phyloP scores from a whole-genome alignment of 2,113 vertebrate genomes.

The Ceratotherium simum region DNA sequence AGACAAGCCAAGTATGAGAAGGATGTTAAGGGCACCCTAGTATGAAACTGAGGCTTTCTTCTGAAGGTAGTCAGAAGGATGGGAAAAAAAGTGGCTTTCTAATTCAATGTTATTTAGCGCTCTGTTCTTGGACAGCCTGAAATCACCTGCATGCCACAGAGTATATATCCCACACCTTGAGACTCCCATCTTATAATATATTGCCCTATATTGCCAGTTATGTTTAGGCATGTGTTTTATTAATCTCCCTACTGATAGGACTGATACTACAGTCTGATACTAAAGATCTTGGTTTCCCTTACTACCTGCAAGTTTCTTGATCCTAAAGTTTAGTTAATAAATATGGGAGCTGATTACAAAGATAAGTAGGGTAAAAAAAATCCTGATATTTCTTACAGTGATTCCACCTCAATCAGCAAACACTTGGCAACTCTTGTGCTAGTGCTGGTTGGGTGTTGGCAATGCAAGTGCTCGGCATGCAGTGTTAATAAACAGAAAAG shows the following conservation, averaged over 20 bases:
- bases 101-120: background rate
- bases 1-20: background rate
- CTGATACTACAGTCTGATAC: background rate
- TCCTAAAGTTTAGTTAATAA: background rate
- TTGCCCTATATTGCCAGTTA: background rate
- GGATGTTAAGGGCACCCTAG: background rate
- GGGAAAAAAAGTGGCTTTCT: background rate
- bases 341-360: background rate
- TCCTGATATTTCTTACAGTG: background rate
- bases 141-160: background rate
- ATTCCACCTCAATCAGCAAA: background rate
- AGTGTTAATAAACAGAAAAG: background rate
- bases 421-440: background rate
- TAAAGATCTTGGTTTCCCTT: background rate
- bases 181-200: background rate
- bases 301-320: background rate
- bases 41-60: background rate
- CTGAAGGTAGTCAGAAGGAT: background rate
- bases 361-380: background rate
- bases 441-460: background rate
- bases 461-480: background rate
- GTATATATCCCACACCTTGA: background rate
- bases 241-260: background rate
- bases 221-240: background rate
- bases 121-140: background rate